Conservation (phyloP, 2,113 vertebrate genomes). For the Phrynosoma platyrhinos region DNA sequence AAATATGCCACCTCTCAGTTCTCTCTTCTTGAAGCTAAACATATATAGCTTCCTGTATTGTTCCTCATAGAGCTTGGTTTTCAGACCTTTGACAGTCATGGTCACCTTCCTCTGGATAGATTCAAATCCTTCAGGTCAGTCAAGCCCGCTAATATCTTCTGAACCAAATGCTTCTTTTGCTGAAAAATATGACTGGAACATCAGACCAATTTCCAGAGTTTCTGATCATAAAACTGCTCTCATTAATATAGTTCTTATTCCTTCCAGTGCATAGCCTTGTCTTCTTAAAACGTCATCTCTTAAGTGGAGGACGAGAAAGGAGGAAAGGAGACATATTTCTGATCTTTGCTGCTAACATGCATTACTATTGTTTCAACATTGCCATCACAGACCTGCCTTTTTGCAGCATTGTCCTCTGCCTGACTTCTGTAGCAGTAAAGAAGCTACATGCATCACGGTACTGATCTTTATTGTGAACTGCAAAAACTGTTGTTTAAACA, state of each 20-base stretch:
- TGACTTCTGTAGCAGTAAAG: constrained; percentile 13
- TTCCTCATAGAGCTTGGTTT: background rate
- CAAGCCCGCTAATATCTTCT: constrained; percentile 20
- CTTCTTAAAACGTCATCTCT: constrained; percentile 12
- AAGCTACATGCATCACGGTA: constrained; percentile 4
- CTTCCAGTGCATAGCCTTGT: constrained; percentile 18
- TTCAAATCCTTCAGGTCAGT: constrained; percentile 50
- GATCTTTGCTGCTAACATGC: constrained; percentile 7
- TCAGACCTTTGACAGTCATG: background rate
- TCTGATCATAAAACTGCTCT: constrained; percentile 33
- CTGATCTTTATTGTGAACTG: constrained; percentile 45
- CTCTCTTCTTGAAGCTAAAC: too few relatives aligned
- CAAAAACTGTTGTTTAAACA: constrained; percentile 35
- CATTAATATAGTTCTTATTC: constrained; percentile 36
- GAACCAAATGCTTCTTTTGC: constrained; percentile 50
- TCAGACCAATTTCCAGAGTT: constrained; percentile 39
- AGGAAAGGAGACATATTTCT: background rate
- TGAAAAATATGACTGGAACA: constrained; percentile 41
- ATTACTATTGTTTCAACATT: background rate
- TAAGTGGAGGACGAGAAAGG: background rate
- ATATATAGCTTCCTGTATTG: too few relatives aligned
- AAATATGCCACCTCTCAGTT: too few relatives aligned
- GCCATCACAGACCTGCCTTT: background rate
- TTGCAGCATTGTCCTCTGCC: constrained; percentile 14
- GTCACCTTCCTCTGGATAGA: too few relatives aligned